These are phyloP conservation scores for Cepaea hortensis DNA, from an alignment of 2,888 invertebrate genomes.

Conservation along the genomic window DNA sequence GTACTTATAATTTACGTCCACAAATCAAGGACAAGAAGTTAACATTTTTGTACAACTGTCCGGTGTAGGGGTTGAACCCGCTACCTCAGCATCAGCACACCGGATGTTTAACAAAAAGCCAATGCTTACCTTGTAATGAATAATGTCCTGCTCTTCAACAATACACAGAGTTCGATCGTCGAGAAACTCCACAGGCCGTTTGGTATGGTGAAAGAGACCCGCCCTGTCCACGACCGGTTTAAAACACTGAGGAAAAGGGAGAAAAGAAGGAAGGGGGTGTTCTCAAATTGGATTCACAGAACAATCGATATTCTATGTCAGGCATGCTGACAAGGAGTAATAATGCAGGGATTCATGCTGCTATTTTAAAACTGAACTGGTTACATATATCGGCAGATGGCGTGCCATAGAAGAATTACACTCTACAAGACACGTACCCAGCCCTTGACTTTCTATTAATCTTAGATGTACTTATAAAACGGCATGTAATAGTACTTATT, in stretches of 20 bases:
- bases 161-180: constrained; percentile 84
- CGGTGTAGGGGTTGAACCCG: too few species aligned
- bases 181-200: constrained; percentile 86
- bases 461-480: too few species aligned
- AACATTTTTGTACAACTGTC: too few species aligned
- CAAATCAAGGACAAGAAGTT: too few species aligned
- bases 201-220: constrained; percentile 81
- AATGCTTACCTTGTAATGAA: constrained; percentile 62
- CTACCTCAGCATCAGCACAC: too few species aligned
- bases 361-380: constrained; percentile 15
- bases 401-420: neutral
- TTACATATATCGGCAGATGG: constrained; percentile 37
- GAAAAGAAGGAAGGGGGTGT: neutral
- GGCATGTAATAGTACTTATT: too few species aligned
- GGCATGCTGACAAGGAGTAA: neutral
- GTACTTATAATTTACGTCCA: too few species aligned
- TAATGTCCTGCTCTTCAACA: constrained; percentile 80
- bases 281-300: neutral
- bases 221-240: constrained; percentile 84
- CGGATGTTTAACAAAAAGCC: neutral
- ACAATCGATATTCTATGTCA: constrained; percentile 30
- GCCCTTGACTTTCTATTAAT: neutral
- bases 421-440: neutral
- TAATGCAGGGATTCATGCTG: constrained; percentile 6
- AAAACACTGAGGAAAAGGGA: constrained; percentile 82